These are phyloP conservation scores for Chironomus striatipennis DNA, from an alignment of 1,140 invertebrate genomes.

Conservation along the genomic window DNA sequence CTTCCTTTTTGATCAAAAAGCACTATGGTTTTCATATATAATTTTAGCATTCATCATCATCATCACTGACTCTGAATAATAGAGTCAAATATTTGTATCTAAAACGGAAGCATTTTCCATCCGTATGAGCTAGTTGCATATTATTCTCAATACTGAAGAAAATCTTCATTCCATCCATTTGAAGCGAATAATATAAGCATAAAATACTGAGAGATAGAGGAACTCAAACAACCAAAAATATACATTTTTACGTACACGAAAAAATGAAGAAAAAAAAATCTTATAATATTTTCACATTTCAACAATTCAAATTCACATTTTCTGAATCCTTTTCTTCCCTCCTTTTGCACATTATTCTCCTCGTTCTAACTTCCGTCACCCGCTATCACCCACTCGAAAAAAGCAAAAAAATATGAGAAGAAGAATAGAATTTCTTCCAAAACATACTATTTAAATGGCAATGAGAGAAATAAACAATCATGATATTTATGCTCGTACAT, in stretches of 20 bases:
- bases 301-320: slow-evolving; percentile 22
- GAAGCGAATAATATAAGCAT: too few species aligned
- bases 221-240: not conserved
- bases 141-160: too few species aligned
- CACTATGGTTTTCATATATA: too few species aligned
- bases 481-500: slow-evolving; percentile 23
- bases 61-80: too few species aligned
- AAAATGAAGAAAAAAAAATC: not conserved
- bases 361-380: not conserved
- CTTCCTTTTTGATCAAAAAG: too few species aligned
- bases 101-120: too few species aligned
- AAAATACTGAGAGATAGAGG: not conserved
- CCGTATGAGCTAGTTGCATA: too few species aligned
- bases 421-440: not conserved
- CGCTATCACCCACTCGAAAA: not conserved
- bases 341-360: too few species aligned
- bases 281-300: slow-evolving; percentile 23
- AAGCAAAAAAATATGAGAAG: not conserved
- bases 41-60: too few species aligned
- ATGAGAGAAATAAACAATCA: slow-evolving; percentile 11
- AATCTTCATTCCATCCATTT: too few species aligned
- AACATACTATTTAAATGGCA: not conserved
- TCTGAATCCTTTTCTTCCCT: not conserved
- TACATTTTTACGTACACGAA: not conserved
- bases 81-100: too few species aligned